These are phyloP conservation scores for Herpetotheres cachinnans DNA, from an alignment of 2,113 vertebrate genomes.

Conservation along the genomic window DNA sequence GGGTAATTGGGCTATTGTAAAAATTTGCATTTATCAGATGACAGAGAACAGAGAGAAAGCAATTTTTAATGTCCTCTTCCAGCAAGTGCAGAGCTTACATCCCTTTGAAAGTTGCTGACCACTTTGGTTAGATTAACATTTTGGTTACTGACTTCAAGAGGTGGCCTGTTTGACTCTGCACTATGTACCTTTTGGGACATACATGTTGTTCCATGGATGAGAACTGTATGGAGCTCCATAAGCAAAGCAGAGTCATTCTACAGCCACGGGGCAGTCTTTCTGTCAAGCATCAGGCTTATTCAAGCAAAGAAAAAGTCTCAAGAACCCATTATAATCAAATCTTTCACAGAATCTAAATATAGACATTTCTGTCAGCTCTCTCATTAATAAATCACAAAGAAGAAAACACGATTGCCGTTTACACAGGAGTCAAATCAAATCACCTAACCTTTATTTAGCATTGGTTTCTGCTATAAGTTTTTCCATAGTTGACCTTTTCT, in stretches of 20 bases:
- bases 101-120: background rate
- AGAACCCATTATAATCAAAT: background rate
- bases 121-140: background rate
- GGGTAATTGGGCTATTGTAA: background rate
- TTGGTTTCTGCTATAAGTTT: background rate
- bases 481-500: constrained; percentile 25
- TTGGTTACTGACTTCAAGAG: background rate
- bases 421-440: constrained; percentile 13
- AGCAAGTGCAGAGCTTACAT: background rate
- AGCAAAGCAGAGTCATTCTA: background rate
- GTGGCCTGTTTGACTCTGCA: background rate
- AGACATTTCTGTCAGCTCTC: background rate
- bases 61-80: background rate
- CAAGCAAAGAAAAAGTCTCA: background rate
- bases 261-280: background rate
- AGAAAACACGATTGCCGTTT: background rate
- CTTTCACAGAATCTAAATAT: background rate
- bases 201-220: background rate
- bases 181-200: background rate
- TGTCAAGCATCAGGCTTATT: background rate
- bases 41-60: background rate
- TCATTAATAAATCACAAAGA: constrained; percentile 20
- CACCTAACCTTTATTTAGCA: constrained; percentile 27
- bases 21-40: background rate
- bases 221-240: background rate